Percentiles rank a stretch among this genome's conserved stretches.
These are phyloP conservation scores for Discoglossus pictus DNA, from an alignment of 2,797 vertebrate species.

Conservation along the genomic window DNA sequence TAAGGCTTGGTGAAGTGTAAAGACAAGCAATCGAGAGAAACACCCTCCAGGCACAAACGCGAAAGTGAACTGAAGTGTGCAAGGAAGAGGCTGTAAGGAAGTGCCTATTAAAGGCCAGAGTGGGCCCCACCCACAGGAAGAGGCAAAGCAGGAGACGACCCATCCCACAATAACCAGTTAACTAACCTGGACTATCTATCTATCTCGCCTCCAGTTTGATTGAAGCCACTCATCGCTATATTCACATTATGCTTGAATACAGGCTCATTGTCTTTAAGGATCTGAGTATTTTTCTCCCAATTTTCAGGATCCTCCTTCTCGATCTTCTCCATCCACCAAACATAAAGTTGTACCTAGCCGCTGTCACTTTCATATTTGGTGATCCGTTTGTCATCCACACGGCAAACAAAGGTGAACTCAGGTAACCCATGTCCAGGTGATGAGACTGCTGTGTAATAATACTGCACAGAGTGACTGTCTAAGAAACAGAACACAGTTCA, in stretches of 20 bases:
- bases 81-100: too few species aligned
- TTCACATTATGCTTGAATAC: constrained; percentile 9
- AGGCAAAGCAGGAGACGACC: too few species aligned
- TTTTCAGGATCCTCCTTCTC: background rate
- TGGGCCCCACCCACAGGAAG: too few species aligned
- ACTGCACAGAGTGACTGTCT: constrained; percentile 25
- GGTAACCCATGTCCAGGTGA: constrained; percentile 2
- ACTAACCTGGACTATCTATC: too few species aligned
- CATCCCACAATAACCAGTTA: too few species aligned
- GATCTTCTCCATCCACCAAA: constrained; percentile 14
- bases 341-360: background rate
- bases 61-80: too few species aligned
- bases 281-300: constrained; percentile 3
- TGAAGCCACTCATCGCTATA: constrained; percentile 10
- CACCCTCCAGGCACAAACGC: too few species aligned
- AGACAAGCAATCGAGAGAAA: too few species aligned
- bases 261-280: background rate
- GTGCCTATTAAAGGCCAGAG: too few species aligned
- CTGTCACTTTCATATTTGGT: background rate
- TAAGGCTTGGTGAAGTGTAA: too few species aligned
- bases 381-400: constrained; percentile 21
- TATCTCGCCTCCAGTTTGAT: constrained; percentile 13
- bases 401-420: background rate
- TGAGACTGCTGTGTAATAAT: constrained; percentile 30
- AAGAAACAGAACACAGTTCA: too few species aligned